Evolutionary conservation across 2,113 vertebrate species (phyloP).

Genomic region (Fulica atra): DNA sequence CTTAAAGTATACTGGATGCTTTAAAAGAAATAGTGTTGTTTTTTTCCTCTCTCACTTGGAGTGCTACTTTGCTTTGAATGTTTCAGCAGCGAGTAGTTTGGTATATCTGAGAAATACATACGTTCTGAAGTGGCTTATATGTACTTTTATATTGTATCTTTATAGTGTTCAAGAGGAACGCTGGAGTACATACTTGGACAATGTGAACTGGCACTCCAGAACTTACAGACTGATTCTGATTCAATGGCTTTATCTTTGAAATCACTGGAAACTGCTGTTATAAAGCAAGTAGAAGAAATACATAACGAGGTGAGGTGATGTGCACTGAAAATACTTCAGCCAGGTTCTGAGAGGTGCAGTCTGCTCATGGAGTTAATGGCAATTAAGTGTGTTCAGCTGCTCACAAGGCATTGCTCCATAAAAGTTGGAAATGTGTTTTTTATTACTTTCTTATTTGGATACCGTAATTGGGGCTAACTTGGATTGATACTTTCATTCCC

Average conservation of each 20-base stretch:
- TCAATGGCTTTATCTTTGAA: constrained; percentile 76
- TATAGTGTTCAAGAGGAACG: constrained; percentile 89
- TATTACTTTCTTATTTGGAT: neutral
- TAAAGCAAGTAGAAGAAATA: constrained; percentile 90
- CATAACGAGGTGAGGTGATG: constrained; percentile 91
- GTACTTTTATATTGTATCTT: neutral
- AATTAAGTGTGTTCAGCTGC: neutral
- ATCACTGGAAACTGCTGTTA: constrained; percentile 78
- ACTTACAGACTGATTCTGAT: constrained; percentile 78
- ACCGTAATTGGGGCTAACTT: neutral
- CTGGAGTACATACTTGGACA: constrained; percentile 88
- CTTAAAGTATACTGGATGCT: neutral
- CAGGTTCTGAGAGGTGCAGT: neutral
- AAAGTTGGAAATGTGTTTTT: neutral
- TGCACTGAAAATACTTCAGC: neutral
- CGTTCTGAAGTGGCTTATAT: neutral
- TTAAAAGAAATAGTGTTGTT: neutral
- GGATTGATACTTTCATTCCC: neutral
- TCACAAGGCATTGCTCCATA: neutral
- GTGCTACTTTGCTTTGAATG: neutral
- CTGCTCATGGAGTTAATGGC: neutral
- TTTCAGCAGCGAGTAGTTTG: neutral
- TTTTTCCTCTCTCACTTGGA: neutral
- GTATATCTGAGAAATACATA: neutral
- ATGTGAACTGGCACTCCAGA: constrained; percentile 86